Base-by-base conservation (phyloP, 2,797 vertebrate genomes). In the Oreochromis grahami region DNA sequence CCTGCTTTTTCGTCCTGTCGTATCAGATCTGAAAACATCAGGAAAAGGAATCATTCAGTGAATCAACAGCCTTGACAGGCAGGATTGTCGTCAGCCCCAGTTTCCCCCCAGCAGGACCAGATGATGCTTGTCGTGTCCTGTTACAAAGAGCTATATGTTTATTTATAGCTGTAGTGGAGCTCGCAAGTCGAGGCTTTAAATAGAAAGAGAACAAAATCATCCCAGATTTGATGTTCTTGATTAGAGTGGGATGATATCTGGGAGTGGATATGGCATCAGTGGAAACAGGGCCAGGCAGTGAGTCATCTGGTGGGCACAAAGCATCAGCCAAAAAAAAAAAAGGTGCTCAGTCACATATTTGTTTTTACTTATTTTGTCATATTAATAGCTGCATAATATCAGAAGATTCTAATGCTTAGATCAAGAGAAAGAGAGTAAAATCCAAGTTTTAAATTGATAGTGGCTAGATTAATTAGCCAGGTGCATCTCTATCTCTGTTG, bases 31-130 rank as follows among this genome's bases (percentile, higher is more conserved):
- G 55, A 84, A 87, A 84, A 74, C 87, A 81, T 89, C 84, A 76
- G 83, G 77, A 77, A 45, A 78, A 92, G 88, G 77, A 90, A 94
- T 86, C 84, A 90, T 87, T 90, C n/a, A 88, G 86, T 79, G 82
- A 83, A 78, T 86, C 36, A 50, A 76, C 84, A 84, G 76, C 77
- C 53, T 78, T 56, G 84, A 82, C 80, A 85, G 78, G 41, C 87
- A 78, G 63, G 63, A 82, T 80, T 86, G 83, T 93, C 41, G 15
- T 79, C 77, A 74, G 58, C 79, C 63, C 77, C 12, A 65, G 4
- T 74, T 77, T 78, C 43, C 76, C 43, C 77, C 24, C 78, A 60
- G 81, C 63, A 29, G 70, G 81, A 55, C 38, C 78, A 84, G 74
- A 84, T 82, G 82, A 87, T 85, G 55, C 85, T 32, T 65, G 76